Conservation (phyloP, 2,888 invertebrate genomes). For the Drymonia ruficornis region DNA sequence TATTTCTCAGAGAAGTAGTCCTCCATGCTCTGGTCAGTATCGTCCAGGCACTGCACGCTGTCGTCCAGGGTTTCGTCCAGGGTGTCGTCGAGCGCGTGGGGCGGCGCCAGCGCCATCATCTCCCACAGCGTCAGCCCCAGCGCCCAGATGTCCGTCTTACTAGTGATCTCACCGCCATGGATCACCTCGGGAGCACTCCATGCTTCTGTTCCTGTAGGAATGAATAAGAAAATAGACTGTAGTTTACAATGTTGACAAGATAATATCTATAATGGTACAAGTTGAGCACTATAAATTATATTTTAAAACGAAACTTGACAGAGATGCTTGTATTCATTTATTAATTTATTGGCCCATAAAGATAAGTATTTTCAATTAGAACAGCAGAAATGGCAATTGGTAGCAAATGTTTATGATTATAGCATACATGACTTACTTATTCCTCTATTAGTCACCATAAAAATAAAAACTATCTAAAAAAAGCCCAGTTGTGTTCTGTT, state of each 20-base stretch:
- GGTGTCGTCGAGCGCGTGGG: slow-evolving; percentile 83
- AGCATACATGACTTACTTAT: no score
- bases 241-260: background rate
- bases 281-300: no score
- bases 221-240: background rate
- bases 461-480: no score
- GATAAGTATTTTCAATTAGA: no score
- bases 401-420: no score
- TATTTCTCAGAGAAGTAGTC: slow-evolving; percentile 63
- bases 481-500: background rate
- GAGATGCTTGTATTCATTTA: no score
- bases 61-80: slow-evolving; percentile 56
- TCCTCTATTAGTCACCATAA: no score
- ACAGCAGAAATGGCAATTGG: no score
- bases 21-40: slow-evolving; percentile 44
- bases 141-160: slow-evolving; percentile 92
- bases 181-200: slow-evolving; percentile 94
- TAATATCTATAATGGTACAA: no score
- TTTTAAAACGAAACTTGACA: no score
- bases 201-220: slow-evolving; percentile 86
- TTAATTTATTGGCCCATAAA: no score
- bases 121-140: slow-evolving; percentile 92
- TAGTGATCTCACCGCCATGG: slow-evolving; percentile 84
- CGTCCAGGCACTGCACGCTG: slow-evolving; percentile 46
- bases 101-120: slow-evolving; percentile 90